Evolutionary conservation across 2,113 vertebrate species (phyloP), one percentile per base, ranked within the genome.

Genomic region (Albula glossodonta): DNA sequence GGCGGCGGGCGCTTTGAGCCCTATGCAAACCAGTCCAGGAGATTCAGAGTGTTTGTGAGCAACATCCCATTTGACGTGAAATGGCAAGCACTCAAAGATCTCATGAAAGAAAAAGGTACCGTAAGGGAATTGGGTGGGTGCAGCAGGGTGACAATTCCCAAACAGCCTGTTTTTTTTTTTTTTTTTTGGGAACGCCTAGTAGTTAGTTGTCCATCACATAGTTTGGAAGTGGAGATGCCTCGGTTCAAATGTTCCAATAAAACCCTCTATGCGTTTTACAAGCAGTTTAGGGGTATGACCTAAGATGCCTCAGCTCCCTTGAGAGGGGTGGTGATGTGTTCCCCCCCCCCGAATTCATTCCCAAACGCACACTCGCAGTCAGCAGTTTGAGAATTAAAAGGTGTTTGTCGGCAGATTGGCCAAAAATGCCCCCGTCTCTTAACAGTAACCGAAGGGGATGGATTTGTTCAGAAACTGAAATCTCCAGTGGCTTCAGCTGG

Each of bases 21-120:
- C 0, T 97, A 97, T 80, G 88, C 93, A 87, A 95, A 94, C 81
- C 94, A 94, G 83, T 91, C 95, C 74, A 94, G 92, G 60, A 90
- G 95, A 92, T 97, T 95, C 92, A 90, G 96, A 74, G 96, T 96
- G 91, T 96, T 96, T 91, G 96, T 97, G 89, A 96, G 96, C 91
- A 97, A 97, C 90, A 96, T 97, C 88, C 96, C 96, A 0, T 97
- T 96, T 81, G 96, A 97, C 86, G 95, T 97, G 87, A 96, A 96
- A 91, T 97, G 96, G 96, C 96, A 97, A 91, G 95, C 95, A 17
- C 95, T 97, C 82, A 97, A 97, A 93, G 96, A 97, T 88, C 94
- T 96, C 91, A 96, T 97, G 87, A 96, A 96, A 93, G 96, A 96
- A 93, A 97, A 96, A 96, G 96, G 96, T 97, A 96, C 94, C 90